Conservation (phyloP, 1,140 invertebrate species). For the Lordiphosa mommai region DNA sequence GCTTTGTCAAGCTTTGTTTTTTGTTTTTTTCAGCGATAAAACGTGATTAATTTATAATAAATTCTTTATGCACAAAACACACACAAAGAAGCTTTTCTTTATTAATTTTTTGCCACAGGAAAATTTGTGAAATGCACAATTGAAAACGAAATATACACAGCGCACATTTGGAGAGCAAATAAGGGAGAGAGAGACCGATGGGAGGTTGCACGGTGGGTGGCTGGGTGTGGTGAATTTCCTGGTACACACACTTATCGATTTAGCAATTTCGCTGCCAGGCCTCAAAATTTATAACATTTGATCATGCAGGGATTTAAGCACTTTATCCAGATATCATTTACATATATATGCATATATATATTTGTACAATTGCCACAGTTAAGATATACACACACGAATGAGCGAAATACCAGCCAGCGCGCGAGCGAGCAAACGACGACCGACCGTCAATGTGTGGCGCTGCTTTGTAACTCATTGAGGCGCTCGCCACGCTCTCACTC, state of each 20-base stretch:
- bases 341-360: neutral
- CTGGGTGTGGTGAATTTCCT: slow-evolving; percentile 57
- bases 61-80: slow-evolving; percentile 15
- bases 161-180: slow-evolving; percentile 5
- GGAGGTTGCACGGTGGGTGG: slow-evolving; percentile 13
- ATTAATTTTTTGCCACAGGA: slow-evolving; percentile 30
- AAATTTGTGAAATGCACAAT: slow-evolving; percentile 51
- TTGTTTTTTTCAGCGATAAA: slow-evolving; percentile 17
- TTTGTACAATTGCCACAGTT: slow-evolving; percentile 1
- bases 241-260: slow-evolving; percentile 59
- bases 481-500: slow-evolving; percentile 39
- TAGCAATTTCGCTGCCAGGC: slow-evolving; percentile 19
- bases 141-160: slow-evolving; percentile 36
- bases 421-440: slow-evolving; percentile 23
- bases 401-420: slow-evolving; percentile 29
- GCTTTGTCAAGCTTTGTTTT: neutral
- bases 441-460: slow-evolving; percentile 65
- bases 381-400: slow-evolving; percentile 21
- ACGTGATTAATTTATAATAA: slow-evolving; percentile 23
- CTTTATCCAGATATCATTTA: neutral
- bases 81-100: slow-evolving; percentile 11
- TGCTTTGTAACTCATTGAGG: slow-evolving; percentile 65
- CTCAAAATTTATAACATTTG: too few species aligned
- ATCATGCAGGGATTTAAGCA: too few species aligned
- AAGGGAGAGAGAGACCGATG: neutral